A percentile compares a stretch with the other conserved stretches of the same genome.
Conservation (phyloP, 2,888 invertebrate species). For the Acrocyrtus sp. region DNA sequence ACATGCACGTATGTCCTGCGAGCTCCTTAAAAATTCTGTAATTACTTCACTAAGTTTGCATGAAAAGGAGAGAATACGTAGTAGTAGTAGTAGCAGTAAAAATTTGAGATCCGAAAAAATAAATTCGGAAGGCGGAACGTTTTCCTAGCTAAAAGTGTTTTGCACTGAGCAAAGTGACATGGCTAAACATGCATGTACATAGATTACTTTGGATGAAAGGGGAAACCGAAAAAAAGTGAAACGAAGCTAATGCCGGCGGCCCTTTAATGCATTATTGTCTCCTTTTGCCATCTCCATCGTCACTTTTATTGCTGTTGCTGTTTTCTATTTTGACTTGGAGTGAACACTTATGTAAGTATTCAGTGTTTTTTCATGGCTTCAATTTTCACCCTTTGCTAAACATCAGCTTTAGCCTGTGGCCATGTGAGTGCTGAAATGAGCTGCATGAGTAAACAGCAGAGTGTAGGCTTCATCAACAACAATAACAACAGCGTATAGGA, state of each 20-base stretch:
- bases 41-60: no score
- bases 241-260: conserved; percentile 39
- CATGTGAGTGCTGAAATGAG: background rate
- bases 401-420: conserved; percentile 30
- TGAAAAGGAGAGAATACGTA: no score
- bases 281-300: conserved; percentile 18
- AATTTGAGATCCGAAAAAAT: no score
- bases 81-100: no score
- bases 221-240: conserved; percentile 18
- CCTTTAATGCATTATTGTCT: conserved; percentile 50
- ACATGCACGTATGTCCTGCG: no score
- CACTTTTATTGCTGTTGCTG: conserved; percentile 40
- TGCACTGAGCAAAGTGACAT: no score
- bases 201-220: background rate
- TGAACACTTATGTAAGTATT: no score
- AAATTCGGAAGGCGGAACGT: no score
- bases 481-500: conserved; percentile 27
- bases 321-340: no score
- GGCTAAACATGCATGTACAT: no score
- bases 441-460: background rate
- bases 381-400: conserved; percentile 47
- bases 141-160: no score
- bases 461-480: conserved; percentile 18
- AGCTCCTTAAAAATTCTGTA: no score
- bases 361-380: background rate